Percentiles rank a stretch among this genome's conserved stretches.
These are phyloP conservation scores for Astatoreochromis straeleni DNA, from an alignment of 2,113 vertebrate species.

Conservation along the genomic window DNA sequence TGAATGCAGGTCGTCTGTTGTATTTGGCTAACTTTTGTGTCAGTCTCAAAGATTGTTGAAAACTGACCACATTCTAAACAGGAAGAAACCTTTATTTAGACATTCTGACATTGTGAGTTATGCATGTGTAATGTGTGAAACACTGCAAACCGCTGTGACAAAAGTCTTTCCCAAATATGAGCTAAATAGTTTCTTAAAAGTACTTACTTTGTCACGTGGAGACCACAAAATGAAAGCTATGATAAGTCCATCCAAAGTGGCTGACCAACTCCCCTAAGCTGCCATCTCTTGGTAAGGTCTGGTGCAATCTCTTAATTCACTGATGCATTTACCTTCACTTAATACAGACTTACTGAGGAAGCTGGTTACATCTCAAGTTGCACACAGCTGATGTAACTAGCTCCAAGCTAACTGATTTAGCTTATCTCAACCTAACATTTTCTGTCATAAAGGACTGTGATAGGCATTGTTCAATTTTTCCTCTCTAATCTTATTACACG, in stretches of 20 bases:
- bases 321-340: neutral
- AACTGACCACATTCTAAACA: neutral
- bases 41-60: neutral
- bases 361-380: neutral
- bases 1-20: neutral
- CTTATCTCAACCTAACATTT: neutral
- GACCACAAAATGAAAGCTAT: neutral
- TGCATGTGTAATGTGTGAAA: neutral
- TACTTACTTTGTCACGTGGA: neutral
- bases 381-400: neutral
- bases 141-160: neutral
- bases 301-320: neutral
- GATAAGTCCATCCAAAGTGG: neutral
- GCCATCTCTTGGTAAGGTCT: neutral
- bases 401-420: neutral
- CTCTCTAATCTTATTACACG: neutral
- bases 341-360: neutral
- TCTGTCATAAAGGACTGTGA: neutral
- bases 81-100: neutral
- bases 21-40: neutral
- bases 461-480: neutral
- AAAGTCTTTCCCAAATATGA: neutral
- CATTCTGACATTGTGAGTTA: neutral
- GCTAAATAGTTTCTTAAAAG: neutral
- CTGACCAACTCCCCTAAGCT: neutral